Evolutionary conservation across 2,113 vertebrate species (phyloP).

Genomic region (Apaloderma vittatum): DNA sequence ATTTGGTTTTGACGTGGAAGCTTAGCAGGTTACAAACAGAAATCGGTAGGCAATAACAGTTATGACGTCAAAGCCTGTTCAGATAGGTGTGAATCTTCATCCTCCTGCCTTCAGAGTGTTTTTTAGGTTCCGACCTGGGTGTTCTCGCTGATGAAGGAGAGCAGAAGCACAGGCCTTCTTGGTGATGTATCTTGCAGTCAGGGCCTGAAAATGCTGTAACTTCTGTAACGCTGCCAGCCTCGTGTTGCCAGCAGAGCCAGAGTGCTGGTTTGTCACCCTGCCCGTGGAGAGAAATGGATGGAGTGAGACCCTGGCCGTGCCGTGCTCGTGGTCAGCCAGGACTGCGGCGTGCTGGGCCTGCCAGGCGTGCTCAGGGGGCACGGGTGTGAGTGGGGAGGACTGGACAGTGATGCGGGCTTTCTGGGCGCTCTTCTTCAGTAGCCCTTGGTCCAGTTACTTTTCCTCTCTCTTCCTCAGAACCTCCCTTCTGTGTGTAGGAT

Average conservation of each 20-base stretch:
- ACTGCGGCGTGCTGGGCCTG: neutral
- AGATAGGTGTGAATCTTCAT: neutral
- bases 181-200: neutral
- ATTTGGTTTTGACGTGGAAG: neutral
- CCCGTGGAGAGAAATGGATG: neutral
- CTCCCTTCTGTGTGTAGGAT: neutral
- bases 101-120: neutral
- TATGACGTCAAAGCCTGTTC: neutral
- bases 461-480: neutral
- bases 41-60: neutral
- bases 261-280: neutral
- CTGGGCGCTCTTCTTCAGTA: neutral
- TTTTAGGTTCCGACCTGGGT: neutral
- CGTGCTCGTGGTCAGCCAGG: neutral
- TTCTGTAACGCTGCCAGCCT: neutral
- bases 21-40: neutral
- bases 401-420: neutral
- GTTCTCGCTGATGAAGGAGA: neutral
- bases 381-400: neutral
- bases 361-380: accelerated
- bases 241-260: neutral
- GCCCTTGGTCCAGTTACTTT: neutral
- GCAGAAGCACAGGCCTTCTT: neutral
- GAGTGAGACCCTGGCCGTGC: neutral
- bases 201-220: neutral